Base-by-base conservation (phyloP, 2,888 invertebrate genomes). In the Microplitis manilae region DNA sequence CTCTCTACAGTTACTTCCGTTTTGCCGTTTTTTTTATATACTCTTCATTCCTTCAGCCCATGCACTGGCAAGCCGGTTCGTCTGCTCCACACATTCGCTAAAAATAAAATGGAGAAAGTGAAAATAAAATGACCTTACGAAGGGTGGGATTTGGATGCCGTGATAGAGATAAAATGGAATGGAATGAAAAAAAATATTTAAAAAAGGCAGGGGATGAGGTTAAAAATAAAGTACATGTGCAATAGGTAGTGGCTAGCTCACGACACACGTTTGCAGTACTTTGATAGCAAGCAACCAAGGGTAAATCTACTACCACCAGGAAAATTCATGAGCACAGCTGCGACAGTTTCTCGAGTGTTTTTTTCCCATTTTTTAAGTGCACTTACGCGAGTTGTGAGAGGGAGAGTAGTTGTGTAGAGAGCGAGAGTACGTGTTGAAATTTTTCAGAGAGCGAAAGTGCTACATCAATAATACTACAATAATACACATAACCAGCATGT, bases 51-150 rank as follows among this genome's bases (percentile, higher is more conserved):
- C 68, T 61, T 75, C 70, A 71, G 73, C 73, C 61, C 65, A 60
- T 71, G 20, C 65, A 59, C 50, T 75, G 64, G 71, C 64, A 77
- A 69, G 77, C 68, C 77, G 61, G 72, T 71, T 73, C 78, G 68
- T 76, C 70, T 74, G 40, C 69, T 73, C 67, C 75, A 82, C 15
- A 62, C 62, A 79, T 81, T 77, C 81, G 80, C 80, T 73, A 81
- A 83, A 84, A 86, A 85, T 86, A 86, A 86, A 87, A 85, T 81
- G 82, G 81, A 80, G 83, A 86, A 86, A 87, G 85, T 87, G 87
- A 86, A 87, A 86, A 87, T 86, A 86, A 87, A 86, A 84, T 84
- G 84, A 82, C 80, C 84, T 82, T 82, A 83, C 39, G 39, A 15
- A n/a, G n/a, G 68, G 50, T 50, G 50, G 13, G 50, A 50, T 50